phyloP scores from a whole-genome alignment of 2,888 invertebrate species.

The Pharmacophagus antenor region DNA sequence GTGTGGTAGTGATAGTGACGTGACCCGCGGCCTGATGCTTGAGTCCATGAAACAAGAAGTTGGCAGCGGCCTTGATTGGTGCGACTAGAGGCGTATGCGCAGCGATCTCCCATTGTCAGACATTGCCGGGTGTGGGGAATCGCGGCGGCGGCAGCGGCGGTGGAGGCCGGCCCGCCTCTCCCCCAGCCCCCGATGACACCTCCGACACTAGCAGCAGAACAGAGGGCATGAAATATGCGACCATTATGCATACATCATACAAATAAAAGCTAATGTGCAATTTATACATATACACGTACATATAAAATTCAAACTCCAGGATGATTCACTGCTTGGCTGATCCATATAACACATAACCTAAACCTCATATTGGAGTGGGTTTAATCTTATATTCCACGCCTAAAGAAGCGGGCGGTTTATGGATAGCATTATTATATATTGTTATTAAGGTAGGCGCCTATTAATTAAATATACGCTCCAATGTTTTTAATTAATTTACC shows the following conservation, averaged over 20 bases:
- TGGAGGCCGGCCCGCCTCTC: slow-evolving; percentile 86
- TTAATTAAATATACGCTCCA: too few species aligned
- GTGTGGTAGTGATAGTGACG: slow-evolving; percentile 74
- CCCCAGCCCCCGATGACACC: slow-evolving; percentile 89
- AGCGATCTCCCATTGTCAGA: slow-evolving; percentile 88
- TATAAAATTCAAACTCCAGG: too few species aligned
- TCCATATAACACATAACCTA: too few species aligned
- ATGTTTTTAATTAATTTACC: too few species aligned
- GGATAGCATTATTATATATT: too few species aligned
- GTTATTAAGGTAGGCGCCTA: too few species aligned
- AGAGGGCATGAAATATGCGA: not conserved
- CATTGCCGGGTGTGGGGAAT: slow-evolving; percentile 86
- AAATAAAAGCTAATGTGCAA: not conserved
- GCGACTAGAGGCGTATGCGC: slow-evolving; percentile 83
- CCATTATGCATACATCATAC: not conserved
- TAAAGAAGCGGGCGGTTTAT: too few species aligned
- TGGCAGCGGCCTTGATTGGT: slow-evolving; percentile 84
- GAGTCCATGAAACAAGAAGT: slow-evolving; percentile 85
- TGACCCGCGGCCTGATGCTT: slow-evolving; percentile 73
- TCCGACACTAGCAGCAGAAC: slow-evolving; percentile 86
- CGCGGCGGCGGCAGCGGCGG: slow-evolving; percentile 91
- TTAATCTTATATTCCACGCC: too few species aligned
- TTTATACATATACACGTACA: too few species aligned
- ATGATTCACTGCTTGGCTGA: too few species aligned
- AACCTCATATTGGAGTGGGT: too few species aligned